Evolutionary conservation across 2,113 vertebrate genomes (phyloP).

Genomic region (Stegostoma tigrinum): DNA sequence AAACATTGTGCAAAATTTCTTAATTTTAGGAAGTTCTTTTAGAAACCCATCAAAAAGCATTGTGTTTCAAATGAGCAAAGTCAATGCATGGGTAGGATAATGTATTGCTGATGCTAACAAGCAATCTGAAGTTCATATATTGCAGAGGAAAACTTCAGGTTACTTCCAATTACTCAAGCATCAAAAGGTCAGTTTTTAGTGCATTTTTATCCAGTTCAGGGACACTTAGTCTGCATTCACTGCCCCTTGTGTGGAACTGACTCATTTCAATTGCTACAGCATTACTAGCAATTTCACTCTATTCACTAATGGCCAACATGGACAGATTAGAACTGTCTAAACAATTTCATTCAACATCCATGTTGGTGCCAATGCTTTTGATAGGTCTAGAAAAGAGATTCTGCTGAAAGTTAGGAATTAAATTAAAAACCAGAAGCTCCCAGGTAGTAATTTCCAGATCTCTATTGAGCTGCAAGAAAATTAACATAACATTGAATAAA

Average conservation of each 20-base stretch:
- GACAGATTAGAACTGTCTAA: not conserved
- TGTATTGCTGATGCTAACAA: not conserved
- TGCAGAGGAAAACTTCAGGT: not conserved
- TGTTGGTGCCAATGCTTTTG: no score
- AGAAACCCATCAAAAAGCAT: not conserved
- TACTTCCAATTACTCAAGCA: not conserved
- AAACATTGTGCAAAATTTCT: not conserved
- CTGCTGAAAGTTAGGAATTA: no score
- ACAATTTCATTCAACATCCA: not conserved
- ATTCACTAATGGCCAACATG: not conserved
- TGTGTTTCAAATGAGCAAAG: not conserved
- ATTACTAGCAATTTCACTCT: not conserved
- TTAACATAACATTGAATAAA: no score
- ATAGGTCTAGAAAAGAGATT: no score
- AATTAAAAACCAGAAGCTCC: no score
- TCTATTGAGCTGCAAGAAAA: no score
- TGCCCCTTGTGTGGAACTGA: not conserved
- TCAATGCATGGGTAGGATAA: not conserved
- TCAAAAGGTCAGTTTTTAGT: not conserved
- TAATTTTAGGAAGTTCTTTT: not conserved
- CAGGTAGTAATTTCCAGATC: no score
- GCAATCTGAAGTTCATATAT: not conserved
- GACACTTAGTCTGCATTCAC: not conserved
- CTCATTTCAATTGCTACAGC: not conserved
- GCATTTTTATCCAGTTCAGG: not conserved